These are phyloP conservation scores for Bucorvus abyssinicus DNA, from an alignment of 2,797 vertebrate genomes.

Conservation along the genomic window DNA sequence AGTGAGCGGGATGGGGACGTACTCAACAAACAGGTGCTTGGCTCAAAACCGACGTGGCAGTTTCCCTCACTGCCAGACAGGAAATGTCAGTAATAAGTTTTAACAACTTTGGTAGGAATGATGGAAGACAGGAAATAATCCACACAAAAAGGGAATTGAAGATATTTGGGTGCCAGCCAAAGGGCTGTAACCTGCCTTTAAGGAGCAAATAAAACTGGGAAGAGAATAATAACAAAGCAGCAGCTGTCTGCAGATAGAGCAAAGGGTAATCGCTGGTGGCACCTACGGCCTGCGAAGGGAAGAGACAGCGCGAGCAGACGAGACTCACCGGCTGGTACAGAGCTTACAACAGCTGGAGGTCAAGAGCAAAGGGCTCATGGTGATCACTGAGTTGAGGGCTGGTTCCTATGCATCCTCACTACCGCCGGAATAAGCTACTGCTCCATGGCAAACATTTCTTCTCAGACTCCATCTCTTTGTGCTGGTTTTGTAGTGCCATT, in stretches of 20 bases:
- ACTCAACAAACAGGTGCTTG: slow-evolving; percentile 12
- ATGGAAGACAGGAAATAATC: neutral
- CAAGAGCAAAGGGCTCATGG: neutral
- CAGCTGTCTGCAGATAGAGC: neutral
- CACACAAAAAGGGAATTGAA: neutral
- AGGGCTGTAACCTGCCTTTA: slow-evolving; percentile 31
- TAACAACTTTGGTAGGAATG: neutral
- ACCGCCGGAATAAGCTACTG: neutral
- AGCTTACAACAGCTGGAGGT: neutral
- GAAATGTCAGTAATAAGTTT: neutral
- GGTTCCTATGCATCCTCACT: neutral
- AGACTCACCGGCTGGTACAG: neutral
- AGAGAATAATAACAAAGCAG: slow-evolving; percentile 2
- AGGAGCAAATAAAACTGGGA: slow-evolving; percentile 34
- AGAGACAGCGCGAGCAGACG: neutral
- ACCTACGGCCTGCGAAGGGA: neutral
- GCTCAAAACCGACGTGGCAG: neutral
- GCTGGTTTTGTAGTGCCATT: neutral
- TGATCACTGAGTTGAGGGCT: neutral
- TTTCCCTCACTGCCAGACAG: slow-evolving; percentile 17
- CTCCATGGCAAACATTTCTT: neutral
- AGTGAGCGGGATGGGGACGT: neutral
- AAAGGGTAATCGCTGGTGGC: neutral
- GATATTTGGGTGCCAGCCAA: slow-evolving; percentile 18
- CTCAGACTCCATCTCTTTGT: neutral